Evolutionary conservation across 2,888 invertebrate genomes (phyloP).

Genomic region (Eristalis arbustorum): DNA sequence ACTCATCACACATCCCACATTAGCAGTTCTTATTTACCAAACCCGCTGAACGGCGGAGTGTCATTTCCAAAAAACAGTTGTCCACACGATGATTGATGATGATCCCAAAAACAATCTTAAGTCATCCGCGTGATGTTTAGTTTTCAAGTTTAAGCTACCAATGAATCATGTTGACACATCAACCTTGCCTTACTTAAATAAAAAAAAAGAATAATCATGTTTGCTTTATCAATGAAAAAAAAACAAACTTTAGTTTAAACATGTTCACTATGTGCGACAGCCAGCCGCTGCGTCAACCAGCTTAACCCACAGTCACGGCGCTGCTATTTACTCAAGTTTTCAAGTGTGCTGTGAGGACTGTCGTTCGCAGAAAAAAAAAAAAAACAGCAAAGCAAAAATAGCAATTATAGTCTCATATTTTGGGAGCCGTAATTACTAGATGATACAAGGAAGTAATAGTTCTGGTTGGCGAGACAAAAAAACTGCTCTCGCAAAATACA

Average conservation of each 20-base stretch:
- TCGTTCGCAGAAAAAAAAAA: not conserved
- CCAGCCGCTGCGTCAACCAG: not conserved
- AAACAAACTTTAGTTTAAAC: not conserved
- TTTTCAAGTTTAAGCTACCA: slow-evolving; percentile 4
- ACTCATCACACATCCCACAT: not conserved
- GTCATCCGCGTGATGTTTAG: not conserved
- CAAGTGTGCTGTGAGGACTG: slow-evolving; percentile 16
- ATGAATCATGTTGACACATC: slow-evolving; percentile 8
- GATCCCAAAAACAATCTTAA: not conserved
- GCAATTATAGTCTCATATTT: slow-evolving; percentile 14
- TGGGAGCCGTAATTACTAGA: slow-evolving; percentile 26
- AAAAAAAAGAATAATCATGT: slow-evolving; percentile 3
- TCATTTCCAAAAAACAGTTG: not conserved
- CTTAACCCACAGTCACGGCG: not conserved
- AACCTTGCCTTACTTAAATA: slow-evolving; percentile 3
- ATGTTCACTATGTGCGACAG: not conserved
- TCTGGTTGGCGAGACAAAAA: not conserved
- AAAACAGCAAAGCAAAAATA: not conserved
- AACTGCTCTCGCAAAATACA: not conserved
- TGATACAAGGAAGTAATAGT: slow-evolving; percentile 7
- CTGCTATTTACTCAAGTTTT: slow-evolving; percentile 18
- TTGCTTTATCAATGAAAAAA: slow-evolving; percentile 13
- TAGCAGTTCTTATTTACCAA: not conserved
- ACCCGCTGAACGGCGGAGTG: not conserved
- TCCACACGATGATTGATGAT: not conserved